Evolutionary conservation across 2,888 invertebrate genomes (phyloP).

Genomic region (Homarus gammarus): DNA sequence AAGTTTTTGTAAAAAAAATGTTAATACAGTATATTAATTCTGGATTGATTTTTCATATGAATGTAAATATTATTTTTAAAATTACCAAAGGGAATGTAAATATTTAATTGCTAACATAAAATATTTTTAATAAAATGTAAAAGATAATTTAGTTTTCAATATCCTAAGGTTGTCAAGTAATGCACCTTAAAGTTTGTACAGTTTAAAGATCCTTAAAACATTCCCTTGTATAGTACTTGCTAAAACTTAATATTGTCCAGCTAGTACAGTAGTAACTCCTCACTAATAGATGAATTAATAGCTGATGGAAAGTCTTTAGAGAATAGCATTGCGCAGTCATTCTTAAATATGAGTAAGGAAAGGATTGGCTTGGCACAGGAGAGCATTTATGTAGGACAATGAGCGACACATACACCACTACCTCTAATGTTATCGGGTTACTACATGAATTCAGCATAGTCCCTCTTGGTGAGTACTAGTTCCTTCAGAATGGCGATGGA

Average conservation of each 20-base stretch:
- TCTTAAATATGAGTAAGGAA: no score
- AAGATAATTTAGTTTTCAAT: constrained; percentile 19
- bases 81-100: neutral
- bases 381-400: no score
- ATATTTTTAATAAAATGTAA: constrained; percentile 5
- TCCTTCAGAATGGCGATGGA: no score
- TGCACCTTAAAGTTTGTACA: neutral
- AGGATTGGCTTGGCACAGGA: neutral
- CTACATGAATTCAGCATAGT: no score
- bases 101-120: neutral
- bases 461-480: no score
- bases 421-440: no score
- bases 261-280: neutral
- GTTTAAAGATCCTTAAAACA: neutral
- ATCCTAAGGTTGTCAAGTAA: neutral
- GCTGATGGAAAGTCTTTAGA: neutral
- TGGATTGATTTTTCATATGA: neutral
- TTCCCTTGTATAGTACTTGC: neutral
- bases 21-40: neutral
- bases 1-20: neutral
- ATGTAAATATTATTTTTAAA: neutral
- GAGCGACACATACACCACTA: no score
- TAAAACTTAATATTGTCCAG: no score
- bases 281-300: neutral
- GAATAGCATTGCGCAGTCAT: neutral